Conservation (phyloP, 2,888 invertebrate species). For the Thymelicus acteon region DNA sequence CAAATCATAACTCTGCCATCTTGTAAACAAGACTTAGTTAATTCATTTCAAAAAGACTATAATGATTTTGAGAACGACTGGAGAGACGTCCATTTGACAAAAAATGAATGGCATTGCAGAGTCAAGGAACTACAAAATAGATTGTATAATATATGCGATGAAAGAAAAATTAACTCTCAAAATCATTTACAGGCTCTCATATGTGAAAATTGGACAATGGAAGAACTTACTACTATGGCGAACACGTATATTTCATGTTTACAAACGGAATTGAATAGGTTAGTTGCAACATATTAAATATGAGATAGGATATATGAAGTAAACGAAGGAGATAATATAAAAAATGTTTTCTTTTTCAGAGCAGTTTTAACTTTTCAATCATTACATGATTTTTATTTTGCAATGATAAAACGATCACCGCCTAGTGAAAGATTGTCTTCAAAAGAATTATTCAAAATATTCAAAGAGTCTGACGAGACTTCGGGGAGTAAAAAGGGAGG, state of each 20-base stretch:
- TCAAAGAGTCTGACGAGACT: slow-evolving; percentile 63
- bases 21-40: slow-evolving; percentile 83
- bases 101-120: slow-evolving; percentile 86
- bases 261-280: slow-evolving; percentile 87
- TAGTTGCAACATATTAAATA: neutral
- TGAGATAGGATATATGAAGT: too few species aligned
- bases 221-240: slow-evolving; percentile 79
- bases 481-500: slow-evolving; percentile 63
- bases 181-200: slow-evolving; percentile 80
- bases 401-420: slow-evolving; percentile 70
- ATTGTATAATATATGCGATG: slow-evolving; percentile 84
- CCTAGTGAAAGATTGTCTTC: slow-evolving; percentile 64
- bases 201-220: slow-evolving; percentile 83
- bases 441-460: slow-evolving; percentile 71
- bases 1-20: slow-evolving; percentile 84
- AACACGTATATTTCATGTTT: slow-evolving; percentile 84
- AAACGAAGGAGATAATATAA: too few species aligned
- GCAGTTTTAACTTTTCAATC: slow-evolving; percentile 72
- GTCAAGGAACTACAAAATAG: slow-evolving; percentile 78
- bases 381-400: slow-evolving; percentile 75
- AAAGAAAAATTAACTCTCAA: slow-evolving; percentile 81
- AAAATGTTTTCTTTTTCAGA: slow-evolving; percentile 57
- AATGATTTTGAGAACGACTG: slow-evolving; percentile 86
- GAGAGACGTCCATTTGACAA: slow-evolving; percentile 82
- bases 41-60: slow-evolving; percentile 84